Base-by-base conservation (phyloP, 2,888 invertebrate genomes). In the Elegia similella region DNA sequence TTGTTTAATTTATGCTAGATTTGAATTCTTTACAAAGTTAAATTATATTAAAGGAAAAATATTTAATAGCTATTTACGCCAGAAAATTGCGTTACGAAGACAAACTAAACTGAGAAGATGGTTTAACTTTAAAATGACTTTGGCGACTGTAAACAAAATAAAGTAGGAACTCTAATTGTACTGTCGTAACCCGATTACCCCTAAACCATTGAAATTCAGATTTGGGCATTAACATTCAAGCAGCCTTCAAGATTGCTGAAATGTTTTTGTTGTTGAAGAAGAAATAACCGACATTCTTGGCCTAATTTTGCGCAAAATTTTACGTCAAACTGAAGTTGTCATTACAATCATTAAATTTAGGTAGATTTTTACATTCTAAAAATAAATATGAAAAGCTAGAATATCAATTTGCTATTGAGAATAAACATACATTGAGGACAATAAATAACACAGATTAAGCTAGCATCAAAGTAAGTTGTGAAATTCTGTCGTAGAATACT, bases 131-230 rank as follows among this genome's bases (percentile, higher is more conserved):
- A 42, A 56, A 56, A 56, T 48, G 30, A 42, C 48, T 56, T 44
- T 56, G 34, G 46, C 32, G 48, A 56, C 30, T 44, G 48, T 56
- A 42, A 48, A 68, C 62, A 63, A 55, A 57, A 62, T 62, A 61
- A 66, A 69, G 60, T 59, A 56, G 55, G 52, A 57, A 58, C 60
- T 65, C 68, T 63, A 71, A 75, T 69, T 64, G 70, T 69, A 75
- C 69, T 64, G 67, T 62, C 65, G 58, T 67, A 62, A 65, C 62
- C 55, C 68, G 67, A 69, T 72, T 71, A 65, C 64, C 69, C 66
- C 64, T 61, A 63, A 68, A 69, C 71, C 68, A 77, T 81, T 78
- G 78, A 78, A 76, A 80, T 82, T 81, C 74, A 79, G 78, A 81
- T 81, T 34, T 73, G 73, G 67, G 64, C 70, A 78, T 81, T 80